Conservation (phyloP, 1,140 invertebrate genomes). For the Neuroterus valhalla region DNA sequence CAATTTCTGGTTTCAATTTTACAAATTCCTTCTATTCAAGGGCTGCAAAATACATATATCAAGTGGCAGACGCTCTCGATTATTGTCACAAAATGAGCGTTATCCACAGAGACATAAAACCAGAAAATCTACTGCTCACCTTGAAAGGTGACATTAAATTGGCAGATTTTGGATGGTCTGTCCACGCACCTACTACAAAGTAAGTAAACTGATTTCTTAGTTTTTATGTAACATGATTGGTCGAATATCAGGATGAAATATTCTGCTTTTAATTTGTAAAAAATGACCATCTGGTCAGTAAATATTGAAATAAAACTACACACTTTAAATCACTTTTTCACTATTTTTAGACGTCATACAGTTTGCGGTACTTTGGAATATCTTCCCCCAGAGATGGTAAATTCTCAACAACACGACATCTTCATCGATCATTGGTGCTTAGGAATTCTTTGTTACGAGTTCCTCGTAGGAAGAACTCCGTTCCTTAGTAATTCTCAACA, state of each 20-base stretch:
- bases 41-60: constrained; percentile 88
- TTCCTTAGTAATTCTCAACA: constrained; percentile 89
- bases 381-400: constrained; percentile 94
- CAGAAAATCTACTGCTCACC: constrained; percentile 90
- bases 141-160: constrained; percentile 88
- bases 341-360: constrained; percentile 83
- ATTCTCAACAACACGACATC: constrained; percentile 83
- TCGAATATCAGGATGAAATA: too few species aligned
- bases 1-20: neutral
- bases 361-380: constrained; percentile 96
- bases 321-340: constrained; percentile 21
- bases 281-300: too few species aligned
- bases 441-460: constrained; percentile 96
- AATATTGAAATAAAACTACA: neutral
- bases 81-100: constrained; percentile 94
- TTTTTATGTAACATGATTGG: too few species aligned
- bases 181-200: constrained; percentile 91
- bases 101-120: constrained; percentile 94
- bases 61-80: constrained; percentile 92
- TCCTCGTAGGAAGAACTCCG: constrained; percentile 94
- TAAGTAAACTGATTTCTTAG: constrained; percentile 60
- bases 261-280: too few species aligned
- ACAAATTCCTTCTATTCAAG: constrained; percentile 63
- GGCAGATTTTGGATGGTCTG: constrained; percentile 97
- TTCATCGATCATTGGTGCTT: constrained; percentile 93